Base-by-base conservation (phyloP, 2,113 vertebrate genomes). In the Silurus glanis region DNA sequence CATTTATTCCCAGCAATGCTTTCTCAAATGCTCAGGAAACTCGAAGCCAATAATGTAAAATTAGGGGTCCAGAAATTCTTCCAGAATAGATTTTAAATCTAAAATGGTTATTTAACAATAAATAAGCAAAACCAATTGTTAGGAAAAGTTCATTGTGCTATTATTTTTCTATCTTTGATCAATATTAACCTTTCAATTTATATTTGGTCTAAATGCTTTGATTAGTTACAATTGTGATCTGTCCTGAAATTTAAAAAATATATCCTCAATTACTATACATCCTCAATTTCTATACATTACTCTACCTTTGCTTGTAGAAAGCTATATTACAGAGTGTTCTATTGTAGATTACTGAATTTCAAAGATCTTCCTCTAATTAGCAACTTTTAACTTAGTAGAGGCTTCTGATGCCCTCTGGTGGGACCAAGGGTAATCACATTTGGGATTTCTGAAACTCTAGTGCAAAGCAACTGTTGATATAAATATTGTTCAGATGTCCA, bases 381-480 rank as follows among this genome's bases (percentile, higher is more conserved):
- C 83, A 84, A 81, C 47, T 56, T 21, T 81, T 19, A 28, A 67
- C 55, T 85, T 17, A 21, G 67, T n/a, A 62, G 37, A 85, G 85
- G 69, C 21, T 28, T 81, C 78, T 87, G 84, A 88, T n/a, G 88
- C 88, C 88, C 84, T 64, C 91, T 91, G 80, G 88, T 90, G 91
- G 88, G n/a, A 66, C 45, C 13, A 78, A 85, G 19, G 61, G 67
- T 55, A 75, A 86, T 81, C 51, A 87, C 87, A 86, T 75, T 86
- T n/a, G 25, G 85, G 72, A 51, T 89, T 59, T n/a, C 45, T 71
- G 61, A 83, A 82, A 66, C 4, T n/a, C 19, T 76, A 81, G 86
- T 83, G 86, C 61, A 88, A 88, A 37, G 64, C 21, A 28, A 19
- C 6, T 92, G 93, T 91, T 90, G 80, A 88, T 92, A 92, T 82